phyloP scores from a whole-genome alignment of 2,113 vertebrate species.

The Neodon shergylaensis region DNA sequence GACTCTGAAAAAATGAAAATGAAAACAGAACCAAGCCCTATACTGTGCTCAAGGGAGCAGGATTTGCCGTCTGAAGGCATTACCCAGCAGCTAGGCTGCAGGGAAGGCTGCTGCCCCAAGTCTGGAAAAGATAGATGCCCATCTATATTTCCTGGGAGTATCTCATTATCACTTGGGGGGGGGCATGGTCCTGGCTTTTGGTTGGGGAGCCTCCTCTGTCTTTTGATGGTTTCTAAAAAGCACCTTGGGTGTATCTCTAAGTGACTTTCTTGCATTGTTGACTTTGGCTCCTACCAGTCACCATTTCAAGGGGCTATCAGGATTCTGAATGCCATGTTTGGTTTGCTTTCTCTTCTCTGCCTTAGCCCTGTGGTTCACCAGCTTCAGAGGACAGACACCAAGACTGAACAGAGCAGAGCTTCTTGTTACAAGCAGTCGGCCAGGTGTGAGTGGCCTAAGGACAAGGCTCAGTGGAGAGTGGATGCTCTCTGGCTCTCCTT shows the following conservation, averaged over 20 bases:
- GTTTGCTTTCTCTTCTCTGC: constrained; percentile 73
- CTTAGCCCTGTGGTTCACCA: neutral
- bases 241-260: constrained; percentile 62
- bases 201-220: constrained; percentile 70
- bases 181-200: constrained; percentile 46
- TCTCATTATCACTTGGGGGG: constrained; percentile 78
- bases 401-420: neutral
- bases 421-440: neutral
- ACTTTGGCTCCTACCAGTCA: constrained; percentile 57
- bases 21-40: neutral
- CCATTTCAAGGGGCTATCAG: constrained; percentile 55
- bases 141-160: constrained; percentile 77
- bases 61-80: neutral
- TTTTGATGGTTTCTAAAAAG: constrained; percentile 74
- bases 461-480: neutral
- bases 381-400: neutral
- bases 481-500: neutral
- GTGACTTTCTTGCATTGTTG: constrained; percentile 40
- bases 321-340: constrained; percentile 53
- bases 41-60: neutral
- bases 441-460: neutral
- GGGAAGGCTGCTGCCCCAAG: constrained; percentile 61
- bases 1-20: neutral
- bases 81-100: constrained; percentile 7
- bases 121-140: constrained; percentile 72